Evolutionary conservation across 2,113 vertebrate species (phyloP), one percentile per base, ranked within the genome.

Genomic region (Heptranchias perlo): DNA sequence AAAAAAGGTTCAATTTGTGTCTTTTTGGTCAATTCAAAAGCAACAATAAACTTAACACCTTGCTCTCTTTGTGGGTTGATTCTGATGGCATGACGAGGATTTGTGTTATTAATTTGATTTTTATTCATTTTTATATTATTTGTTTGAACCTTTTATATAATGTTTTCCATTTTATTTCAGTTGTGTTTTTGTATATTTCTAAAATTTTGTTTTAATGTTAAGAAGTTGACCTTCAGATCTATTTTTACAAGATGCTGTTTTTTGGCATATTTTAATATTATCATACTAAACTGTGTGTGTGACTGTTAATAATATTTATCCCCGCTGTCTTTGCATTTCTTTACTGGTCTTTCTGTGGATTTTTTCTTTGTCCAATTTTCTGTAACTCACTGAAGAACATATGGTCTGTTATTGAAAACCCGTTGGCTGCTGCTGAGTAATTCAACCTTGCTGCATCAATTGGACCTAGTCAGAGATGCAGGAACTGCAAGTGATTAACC

Each of bases 201-300:
- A 52, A 95, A 49, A 73, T 98, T 97, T 96, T 96, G 97, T 98
- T 97, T 97, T 96, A 69, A 97, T 97, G 97, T 97, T 98, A 97
- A 98, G 98, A 98, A 98, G 98, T 98, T 98, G 98, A 98, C 97
- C 98, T 98, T 98, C 98, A 96, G 97, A 98, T 98, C 98, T 98
- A 98, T 98, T 98, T 98, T 98, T 98, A 98, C 98, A 98, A 97
- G 98, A 98, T 98, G 98, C 64, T 95, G 47, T 95, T 98, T 67
- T 95, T 98, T 98, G 98, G 98, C 97, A 98, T 98, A 98, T 98
- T 98, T 98, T 98, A 98, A 97, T 98, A 98, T 98, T 98, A 98
- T 98, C 98, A 97, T 98, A 98, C 87, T 91, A 98, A 69, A 73
- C 61, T 94, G 97, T 98, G 98, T 98, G 98, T 97, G 98, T 98